Evolutionary conservation across 2,888 invertebrate species (phyloP).

Genomic region (Branchipolynoe longqiensis): DNA sequence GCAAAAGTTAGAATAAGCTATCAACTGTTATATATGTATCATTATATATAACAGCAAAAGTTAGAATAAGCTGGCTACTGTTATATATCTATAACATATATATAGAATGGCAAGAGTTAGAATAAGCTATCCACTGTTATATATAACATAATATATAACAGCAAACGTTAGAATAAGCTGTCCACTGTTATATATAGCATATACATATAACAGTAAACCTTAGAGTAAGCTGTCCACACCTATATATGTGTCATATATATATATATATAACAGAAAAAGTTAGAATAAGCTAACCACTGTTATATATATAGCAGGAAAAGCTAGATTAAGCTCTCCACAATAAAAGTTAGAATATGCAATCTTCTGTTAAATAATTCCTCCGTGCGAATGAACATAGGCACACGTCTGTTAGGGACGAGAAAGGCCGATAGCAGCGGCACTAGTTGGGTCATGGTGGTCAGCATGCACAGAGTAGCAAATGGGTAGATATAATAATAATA

Average conservation of each 20-base stretch:
- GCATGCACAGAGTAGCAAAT: too few species aligned
- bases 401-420: too few species aligned
- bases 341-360: not conserved
- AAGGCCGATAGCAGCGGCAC: not conserved
- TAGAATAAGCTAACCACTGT: not conserved
- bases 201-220: not conserved
- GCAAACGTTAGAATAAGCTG: not conserved
- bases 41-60: not conserved
- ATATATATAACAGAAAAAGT: not conserved
- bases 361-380: not conserved
- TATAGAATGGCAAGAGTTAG: not conserved
- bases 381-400: too few species aligned
- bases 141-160: not conserved
- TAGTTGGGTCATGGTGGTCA: too few species aligned
- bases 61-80: not conserved
- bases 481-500: too few species aligned
- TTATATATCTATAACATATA: too few species aligned
- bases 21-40: not conserved
- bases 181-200: not conserved
- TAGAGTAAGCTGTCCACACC: not conserved
- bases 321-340: not conserved
- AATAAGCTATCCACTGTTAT: not conserved
- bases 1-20: too few species aligned
- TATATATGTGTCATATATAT: not conserved
- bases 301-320: too few species aligned